Evolutionary conservation across 2,113 vertebrate species (phyloP), one percentile per base, ranked within the genome.

Genomic region (Cyrtonyx montezumae): DNA sequence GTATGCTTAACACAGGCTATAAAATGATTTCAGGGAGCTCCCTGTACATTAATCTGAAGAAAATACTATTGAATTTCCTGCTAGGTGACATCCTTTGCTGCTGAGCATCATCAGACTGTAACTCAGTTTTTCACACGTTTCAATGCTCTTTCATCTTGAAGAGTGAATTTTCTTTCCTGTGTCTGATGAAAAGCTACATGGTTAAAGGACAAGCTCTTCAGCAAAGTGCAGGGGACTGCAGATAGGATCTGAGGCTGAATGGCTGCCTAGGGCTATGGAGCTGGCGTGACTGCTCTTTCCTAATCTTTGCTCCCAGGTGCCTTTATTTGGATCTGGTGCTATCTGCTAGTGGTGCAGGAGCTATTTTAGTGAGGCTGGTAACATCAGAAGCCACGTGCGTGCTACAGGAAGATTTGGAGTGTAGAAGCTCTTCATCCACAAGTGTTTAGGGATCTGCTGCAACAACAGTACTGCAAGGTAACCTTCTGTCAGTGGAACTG

Each of bases 181-280:
- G 19, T 58, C 25, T 75, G 58, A 76, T 49, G 51, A 78, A 88
- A 91, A 90, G 32, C 73, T 75, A 37, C 36, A 11, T 51, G 43
- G 36, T 17, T 55, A 70, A 77, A 36, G 48, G 70, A 34, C 34
- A 51, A 87, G 70, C 45, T 34, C 19, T 45, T 69, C 37, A 7
- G 78, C 62, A 81, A 94, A 93, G 93, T 19, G 22, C 49, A 87
- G 74, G 61, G 76, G 82, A 90, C 25, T 61, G 65, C 71, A 91
- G 81, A 73, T 48, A 69, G 59, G 59, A 81, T 79, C 78, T 87
- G 87, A 53, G 87, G 46, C 9, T 69, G 49, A 79, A 91, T 19
- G 71, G 37, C 51, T 90, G 82, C 49, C 66, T 61, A 30, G 12
- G 30, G 74, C 36, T 32, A 83, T 49, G 6, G 13, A 80, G 49